Evolutionary conservation across 2,888 invertebrate genomes (phyloP).

Genomic region (Pteria penguin): DNA sequence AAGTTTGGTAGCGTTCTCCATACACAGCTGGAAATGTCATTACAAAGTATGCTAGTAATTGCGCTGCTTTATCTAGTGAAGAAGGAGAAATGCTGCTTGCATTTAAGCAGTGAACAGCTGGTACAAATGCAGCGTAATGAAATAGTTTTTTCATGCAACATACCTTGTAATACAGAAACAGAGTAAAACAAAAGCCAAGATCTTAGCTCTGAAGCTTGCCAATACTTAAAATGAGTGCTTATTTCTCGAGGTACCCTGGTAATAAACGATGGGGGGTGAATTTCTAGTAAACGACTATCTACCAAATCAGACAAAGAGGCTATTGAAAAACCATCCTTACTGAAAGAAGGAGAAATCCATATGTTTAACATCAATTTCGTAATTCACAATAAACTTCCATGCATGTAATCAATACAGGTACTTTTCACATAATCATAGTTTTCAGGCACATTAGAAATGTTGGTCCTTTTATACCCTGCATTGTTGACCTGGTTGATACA

Average conservation of each 20-base stretch:
- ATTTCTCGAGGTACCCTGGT: slow-evolving; percentile 44
- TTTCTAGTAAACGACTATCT: slow-evolving; percentile 33
- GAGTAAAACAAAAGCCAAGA: slow-evolving; percentile 54
- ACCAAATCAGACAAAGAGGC: slow-evolving; percentile 19
- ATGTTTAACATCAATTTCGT: slow-evolving; percentile 40
- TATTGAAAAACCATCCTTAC: slow-evolving; percentile 11
- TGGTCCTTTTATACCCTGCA: slow-evolving; percentile 53
- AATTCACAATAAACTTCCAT: slow-evolving; percentile 49
- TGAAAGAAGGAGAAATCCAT: slow-evolving; percentile 1
- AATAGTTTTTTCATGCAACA: slow-evolving; percentile 34
- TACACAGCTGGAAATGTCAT: slow-evolving; percentile 41
- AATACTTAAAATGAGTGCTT: slow-evolving; percentile 48
- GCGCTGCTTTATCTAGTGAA: slow-evolving; percentile 26
- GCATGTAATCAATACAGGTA: slow-evolving; percentile 52
- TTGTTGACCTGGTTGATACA: no score
- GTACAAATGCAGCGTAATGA: slow-evolving; percentile 45
- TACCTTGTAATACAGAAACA: slow-evolving; percentile 36
- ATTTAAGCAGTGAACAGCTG: slow-evolving; percentile 41
- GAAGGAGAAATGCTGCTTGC: slow-evolving; percentile 27
- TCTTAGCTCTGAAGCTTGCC: slow-evolving; percentile 53
- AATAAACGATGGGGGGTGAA: slow-evolving; percentile 48
- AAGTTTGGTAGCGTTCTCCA: slow-evolving; percentile 43
- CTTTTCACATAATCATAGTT: slow-evolving; percentile 36
- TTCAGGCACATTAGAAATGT: slow-evolving; percentile 40
- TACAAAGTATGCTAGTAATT: slow-evolving; percentile 42